phyloP scores from a whole-genome alignment of 1,140 invertebrate genomes.

The Pentalonia nigronervosa region DNA sequence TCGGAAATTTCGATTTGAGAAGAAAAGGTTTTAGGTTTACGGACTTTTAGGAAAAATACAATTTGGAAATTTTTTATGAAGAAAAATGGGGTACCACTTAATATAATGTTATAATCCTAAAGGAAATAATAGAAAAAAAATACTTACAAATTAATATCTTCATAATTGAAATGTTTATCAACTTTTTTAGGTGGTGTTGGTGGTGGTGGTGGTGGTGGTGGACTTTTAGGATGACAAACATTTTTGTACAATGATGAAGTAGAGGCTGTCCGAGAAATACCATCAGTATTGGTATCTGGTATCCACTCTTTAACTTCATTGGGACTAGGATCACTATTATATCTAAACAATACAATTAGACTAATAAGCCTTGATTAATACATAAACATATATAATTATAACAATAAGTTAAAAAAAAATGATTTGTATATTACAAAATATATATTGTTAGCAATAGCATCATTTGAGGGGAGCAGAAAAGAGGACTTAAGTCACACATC shows the following conservation, averaged over 20 bases:
- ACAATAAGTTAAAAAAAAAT: neutral
- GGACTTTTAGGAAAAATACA: no score
- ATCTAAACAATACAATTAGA: constrained; percentile 6
- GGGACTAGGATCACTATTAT: constrained; percentile 53
- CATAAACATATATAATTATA: neutral
- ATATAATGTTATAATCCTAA: neutral
- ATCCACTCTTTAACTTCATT: constrained; percentile 53
- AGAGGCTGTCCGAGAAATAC: constrained; percentile 36
- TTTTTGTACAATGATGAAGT: constrained; percentile 43
- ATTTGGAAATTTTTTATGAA: no score
- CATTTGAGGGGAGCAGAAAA: neutral
- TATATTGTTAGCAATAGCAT: neutral
- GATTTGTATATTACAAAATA: neutral
- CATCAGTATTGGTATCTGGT: constrained; percentile 37
- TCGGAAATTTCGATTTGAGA: no score
- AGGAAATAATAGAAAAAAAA: neutral
- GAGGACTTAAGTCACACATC: no score
- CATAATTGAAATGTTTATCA: constrained; percentile 21
- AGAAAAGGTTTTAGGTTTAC: no score
- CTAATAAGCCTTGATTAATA: neutral
- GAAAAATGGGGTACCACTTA: neutral
- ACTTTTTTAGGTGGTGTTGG: neutral
- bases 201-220: constrained; percentile 16
- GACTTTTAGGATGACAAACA: neutral
- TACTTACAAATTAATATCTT: constrained; percentile 35